phyloP scores from a whole-genome alignment of 2,113 vertebrate species.

The Podarcis raffonei region DNA sequence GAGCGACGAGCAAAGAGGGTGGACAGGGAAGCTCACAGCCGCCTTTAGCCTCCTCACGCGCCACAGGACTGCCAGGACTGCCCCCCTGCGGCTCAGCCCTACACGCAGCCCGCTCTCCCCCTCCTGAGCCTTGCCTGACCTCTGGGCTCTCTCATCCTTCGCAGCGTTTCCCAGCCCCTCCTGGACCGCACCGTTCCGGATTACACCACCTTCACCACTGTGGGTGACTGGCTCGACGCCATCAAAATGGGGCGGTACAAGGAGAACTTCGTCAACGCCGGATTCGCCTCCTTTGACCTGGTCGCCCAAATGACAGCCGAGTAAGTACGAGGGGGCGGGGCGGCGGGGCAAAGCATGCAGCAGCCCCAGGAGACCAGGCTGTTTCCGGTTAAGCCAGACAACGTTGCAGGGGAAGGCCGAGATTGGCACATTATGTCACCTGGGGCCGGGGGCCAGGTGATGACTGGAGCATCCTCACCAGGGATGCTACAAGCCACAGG shows the following conservation, averaged over 20 bases:
- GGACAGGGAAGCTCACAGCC: not conserved
- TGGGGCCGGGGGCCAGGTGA: not conserved
- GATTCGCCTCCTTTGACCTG: constrained; percentile 97
- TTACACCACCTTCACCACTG: constrained; percentile 97
- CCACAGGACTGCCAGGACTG: not conserved
- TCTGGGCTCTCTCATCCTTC: constrained; percentile 66
- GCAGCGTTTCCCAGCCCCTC: constrained; percentile 94
- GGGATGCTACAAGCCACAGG: not conserved
- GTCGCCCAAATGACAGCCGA: constrained; percentile 99
- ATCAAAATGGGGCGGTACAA: constrained; percentile 99
- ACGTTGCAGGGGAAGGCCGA: not conserved
- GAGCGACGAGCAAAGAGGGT: not conserved
- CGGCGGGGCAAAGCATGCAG: not conserved
- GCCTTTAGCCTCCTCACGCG: not conserved
- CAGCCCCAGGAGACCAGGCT: not conserved
- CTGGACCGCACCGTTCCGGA: constrained; percentile 96
- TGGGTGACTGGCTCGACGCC: constrained; percentile 98
- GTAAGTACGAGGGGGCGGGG: constrained; percentile 79
- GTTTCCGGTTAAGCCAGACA: not conserved
- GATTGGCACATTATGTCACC: too few relatives aligned
- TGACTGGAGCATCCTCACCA: too few relatives aligned
- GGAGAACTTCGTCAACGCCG: constrained; percentile 96
- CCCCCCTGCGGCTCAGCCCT: not conserved
- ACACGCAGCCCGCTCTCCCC: not conserved
- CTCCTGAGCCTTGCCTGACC: constrained; percentile 60